Evolutionary conservation across 2,888 invertebrate species (phyloP), one percentile per base, ranked within the genome.

Genomic region (Nysson spinosus): DNA sequence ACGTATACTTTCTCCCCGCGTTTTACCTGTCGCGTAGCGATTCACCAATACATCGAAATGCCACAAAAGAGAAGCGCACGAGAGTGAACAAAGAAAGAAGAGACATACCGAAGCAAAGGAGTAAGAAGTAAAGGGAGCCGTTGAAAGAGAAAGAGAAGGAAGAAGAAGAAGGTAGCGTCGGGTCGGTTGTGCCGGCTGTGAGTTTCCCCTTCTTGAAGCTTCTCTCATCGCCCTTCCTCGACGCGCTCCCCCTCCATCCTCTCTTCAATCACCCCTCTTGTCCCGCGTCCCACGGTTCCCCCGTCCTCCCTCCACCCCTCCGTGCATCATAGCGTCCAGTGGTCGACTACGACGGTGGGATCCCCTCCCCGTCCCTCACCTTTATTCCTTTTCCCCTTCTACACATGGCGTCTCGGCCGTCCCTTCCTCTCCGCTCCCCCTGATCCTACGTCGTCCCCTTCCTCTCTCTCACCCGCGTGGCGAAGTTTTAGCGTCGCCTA

Each of bases 401-500:
- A 32, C 62, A 28, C 28, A 34, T 24, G 28, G 17, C 65, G 39
- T 49, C 52, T 37, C 44, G n/a, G n/a, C n/a, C n/a, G n/a, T n/a
- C n/a, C n/a, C n/a, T 12, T 12, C 30, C n/a, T 30, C 35, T 20
- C 3, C 37, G 34, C 24, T 12, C 32, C 47, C 44, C 28, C 5
- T 9, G 5, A 30, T 30, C 50, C 35, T 6, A 28, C 49, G 44
- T 35, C 17, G 34, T 40, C 30, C 51, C 65, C 34, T 37, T 62
- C 63, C 60, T 7, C 39, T 26, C 20, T 39, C 35, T 42, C 34
- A 58, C 58, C 49, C 64, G 63, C 82, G 83, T 81, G 83, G 81
- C 76, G 72, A 83, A 84, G 81, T 83, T 84, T 83, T 78, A 83
- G 79, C 84, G 79, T 83, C 81, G 80, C 75, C 52, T 75, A 75